These are phyloP conservation scores for Paraescarpia echinospica DNA, from an alignment of 1,140 invertebrate genomes.

Conservation along the genomic window DNA sequence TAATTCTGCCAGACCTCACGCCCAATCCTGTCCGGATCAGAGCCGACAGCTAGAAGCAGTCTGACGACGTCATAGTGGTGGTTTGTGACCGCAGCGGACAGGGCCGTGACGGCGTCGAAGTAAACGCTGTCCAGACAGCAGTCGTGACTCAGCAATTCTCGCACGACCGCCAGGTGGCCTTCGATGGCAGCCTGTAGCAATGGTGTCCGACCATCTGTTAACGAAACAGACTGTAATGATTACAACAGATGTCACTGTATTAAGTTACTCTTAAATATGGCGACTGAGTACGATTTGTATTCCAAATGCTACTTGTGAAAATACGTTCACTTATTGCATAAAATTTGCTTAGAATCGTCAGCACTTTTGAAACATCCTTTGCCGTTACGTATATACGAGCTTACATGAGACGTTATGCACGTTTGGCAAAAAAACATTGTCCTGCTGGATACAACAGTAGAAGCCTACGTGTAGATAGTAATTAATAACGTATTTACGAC, in stretches of 20 bases:
- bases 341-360: too few species aligned
- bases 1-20: neutral
- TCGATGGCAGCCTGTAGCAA: constrained; percentile 79
- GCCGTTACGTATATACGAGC: too few species aligned
- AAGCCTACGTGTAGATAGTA: too few species aligned
- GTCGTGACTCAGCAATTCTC: constrained; percentile 71
- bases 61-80: constrained; percentile 86
- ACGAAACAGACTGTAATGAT: constrained; percentile 65
- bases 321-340: too few species aligned
- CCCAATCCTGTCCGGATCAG: constrained; percentile 23
- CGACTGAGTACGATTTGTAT: too few species aligned
- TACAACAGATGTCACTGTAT: neutral
- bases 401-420: too few species aligned
- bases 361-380: too few species aligned
- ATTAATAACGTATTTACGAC: too few species aligned
- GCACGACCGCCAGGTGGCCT: constrained; percentile 78
- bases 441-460: too few species aligned
- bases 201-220: constrained; percentile 91
- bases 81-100: constrained; percentile 60
- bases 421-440: too few species aligned
- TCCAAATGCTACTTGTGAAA: too few species aligned
- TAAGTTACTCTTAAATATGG: too few species aligned
- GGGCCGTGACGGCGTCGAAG: constrained; percentile 43
- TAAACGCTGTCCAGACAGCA: constrained; percentile 75
- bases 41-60: constrained; percentile 76